phyloP scores from a whole-genome alignment of 2,888 invertebrate genomes.

The Ophonus ardosiacus region DNA sequence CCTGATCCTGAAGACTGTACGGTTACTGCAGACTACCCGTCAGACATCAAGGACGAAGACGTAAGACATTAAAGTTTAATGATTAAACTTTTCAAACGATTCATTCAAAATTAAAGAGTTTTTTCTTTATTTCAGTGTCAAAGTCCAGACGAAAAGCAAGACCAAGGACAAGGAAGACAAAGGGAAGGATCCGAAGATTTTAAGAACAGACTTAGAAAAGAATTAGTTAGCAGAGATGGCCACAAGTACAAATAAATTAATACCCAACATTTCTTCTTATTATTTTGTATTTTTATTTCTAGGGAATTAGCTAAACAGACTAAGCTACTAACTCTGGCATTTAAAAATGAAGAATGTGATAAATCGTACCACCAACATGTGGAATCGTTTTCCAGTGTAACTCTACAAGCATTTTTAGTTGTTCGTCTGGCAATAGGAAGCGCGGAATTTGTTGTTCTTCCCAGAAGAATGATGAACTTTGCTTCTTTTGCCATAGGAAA shows the following conservation, averaged over 20 bases:
- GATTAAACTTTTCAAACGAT: not conserved
- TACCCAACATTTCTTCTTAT: too few relatives aligned
- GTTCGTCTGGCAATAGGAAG: conserved; percentile 78
- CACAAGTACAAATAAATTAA: conserved; percentile 79
- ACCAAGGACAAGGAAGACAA: conserved; percentile 77
- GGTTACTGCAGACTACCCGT: conserved; percentile 74
- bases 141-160: conserved; percentile 71
- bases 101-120: not conserved
- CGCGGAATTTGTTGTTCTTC: conserved; percentile 79
- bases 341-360: conserved; percentile 83
- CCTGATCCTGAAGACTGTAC: conserved; percentile 75
- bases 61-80: not conserved
- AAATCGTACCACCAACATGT: conserved; percentile 82
- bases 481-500: conserved; percentile 73
- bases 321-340: conserved; percentile 81
- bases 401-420: conserved; percentile 81
- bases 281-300: conserved; percentile 58
- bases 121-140: conserved; percentile 67
- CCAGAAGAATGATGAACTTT: conserved; percentile 74
- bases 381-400: conserved; percentile 82
- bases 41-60: conserved; percentile 75
- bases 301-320: conserved; percentile 84
- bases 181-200: conserved; percentile 88
- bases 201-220: conserved; percentile 87
- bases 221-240: conserved; percentile 90